Conservation (phyloP, 1,140 invertebrate genomes). For the Euglossa dilemma region DNA sequence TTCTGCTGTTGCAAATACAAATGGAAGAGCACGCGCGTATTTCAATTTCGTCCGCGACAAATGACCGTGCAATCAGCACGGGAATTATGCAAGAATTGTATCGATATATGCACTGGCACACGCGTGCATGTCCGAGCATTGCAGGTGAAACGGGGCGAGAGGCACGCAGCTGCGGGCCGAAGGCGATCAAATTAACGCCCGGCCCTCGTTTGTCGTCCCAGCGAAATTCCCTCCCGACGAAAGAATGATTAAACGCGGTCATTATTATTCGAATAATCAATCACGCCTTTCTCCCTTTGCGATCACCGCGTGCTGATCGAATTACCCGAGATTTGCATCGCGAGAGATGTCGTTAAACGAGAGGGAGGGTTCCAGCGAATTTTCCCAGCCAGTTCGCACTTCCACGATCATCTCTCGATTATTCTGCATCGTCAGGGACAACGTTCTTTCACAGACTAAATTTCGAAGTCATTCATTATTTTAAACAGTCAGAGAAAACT, state of each 20-base stretch:
- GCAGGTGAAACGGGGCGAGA: neutral
- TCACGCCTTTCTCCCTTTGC: neutral
- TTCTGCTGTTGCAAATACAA: conserved; percentile 16
- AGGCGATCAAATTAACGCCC: conserved; percentile 11
- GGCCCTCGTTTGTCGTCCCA: neutral
- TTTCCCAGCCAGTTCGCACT: no score
- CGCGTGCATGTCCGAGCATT: neutral
- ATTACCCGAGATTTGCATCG: no score
- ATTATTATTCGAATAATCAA: neutral
- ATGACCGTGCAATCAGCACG: neutral
- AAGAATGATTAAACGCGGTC: neutral
- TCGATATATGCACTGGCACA: conserved; percentile 8
- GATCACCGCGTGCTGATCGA: no score
- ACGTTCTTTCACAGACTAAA: no score
- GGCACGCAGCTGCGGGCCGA: neutral
- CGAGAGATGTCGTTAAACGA: no score
- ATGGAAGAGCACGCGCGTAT: neutral
- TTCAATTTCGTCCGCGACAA: conserved; percentile 18
- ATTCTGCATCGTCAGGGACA: no score
- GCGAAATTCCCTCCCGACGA: neutral
- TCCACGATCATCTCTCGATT: no score
- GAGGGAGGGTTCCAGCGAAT: no score
- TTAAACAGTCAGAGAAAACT: no score
- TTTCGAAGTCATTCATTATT: no score
- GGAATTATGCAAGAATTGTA: conserved; percentile 23